A percentile compares a stretch with the other conserved stretches of the same genome.
phyloP scores from a whole-genome alignment of 2,888 invertebrate genomes.

The Rhagonycha fulva region DNA sequence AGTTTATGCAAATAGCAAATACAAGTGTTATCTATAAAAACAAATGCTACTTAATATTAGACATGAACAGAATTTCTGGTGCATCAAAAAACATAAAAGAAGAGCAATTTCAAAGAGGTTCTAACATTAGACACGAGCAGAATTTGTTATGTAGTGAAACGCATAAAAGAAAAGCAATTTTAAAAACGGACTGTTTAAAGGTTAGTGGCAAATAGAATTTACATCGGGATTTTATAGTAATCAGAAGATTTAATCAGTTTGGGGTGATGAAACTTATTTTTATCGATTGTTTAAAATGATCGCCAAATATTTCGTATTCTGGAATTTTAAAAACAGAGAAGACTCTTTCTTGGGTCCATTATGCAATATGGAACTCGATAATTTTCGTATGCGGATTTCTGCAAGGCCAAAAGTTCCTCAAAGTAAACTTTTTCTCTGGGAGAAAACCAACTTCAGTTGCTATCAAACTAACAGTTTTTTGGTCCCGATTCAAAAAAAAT shows the following conservation, averaged over 20 bases:
- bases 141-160: conserved; percentile 8
- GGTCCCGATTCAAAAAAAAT: too few relatives aligned
- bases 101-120: conserved; percentile 8
- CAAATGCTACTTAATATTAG: conserved; percentile 9
- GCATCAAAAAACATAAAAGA: conserved; percentile 10
- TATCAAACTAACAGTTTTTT: too few relatives aligned
- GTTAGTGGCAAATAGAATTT: background rate
- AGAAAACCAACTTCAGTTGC: too few relatives aligned
- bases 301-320: background rate
- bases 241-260: conserved; percentile 18
- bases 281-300: background rate
- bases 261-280: background rate
- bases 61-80: conserved; percentile 11
- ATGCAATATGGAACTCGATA: background rate
- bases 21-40: conserved; percentile 5
- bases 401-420: too few relatives aligned
- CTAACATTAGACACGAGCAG: conserved; percentile 6
- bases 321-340: background rate
- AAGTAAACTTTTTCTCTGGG: too few relatives aligned
- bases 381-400: too few relatives aligned
- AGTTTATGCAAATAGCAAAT: background rate
- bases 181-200: conserved; percentile 1
- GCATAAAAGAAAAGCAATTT: conserved; percentile 7
- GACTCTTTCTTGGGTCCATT: background rate
- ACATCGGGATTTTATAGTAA: background rate